A percentile compares a stretch with the other conserved stretches of the same genome.
These are phyloP conservation scores for Zygothrica quintamaculata DNA, from an alignment of 2,888 invertebrate genomes.

Conservation along the genomic window DNA sequence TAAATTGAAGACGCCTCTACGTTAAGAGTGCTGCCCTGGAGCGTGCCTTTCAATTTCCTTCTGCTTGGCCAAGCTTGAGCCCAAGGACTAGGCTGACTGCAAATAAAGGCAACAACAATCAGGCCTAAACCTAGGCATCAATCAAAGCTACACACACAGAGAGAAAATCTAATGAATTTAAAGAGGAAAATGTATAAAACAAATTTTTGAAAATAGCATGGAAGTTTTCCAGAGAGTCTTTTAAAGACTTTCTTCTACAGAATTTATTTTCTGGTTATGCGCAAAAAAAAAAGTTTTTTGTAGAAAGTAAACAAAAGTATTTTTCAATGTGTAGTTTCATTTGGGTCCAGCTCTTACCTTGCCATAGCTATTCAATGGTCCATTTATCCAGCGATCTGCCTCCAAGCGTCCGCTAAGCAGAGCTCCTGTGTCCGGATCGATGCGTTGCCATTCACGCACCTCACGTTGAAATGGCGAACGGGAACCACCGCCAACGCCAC, in stretches of 20 bases:
- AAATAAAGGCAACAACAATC: slow-evolving; percentile 57
- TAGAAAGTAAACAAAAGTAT: too few relatives aligned
- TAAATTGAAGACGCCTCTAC: slow-evolving; percentile 71
- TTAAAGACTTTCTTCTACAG: too few relatives aligned
- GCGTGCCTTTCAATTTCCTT: slow-evolving; percentile 70
- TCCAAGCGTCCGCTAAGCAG: slow-evolving; percentile 84
- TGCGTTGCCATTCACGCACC: slow-evolving; percentile 85
- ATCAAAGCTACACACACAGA: slow-evolving; percentile 48
- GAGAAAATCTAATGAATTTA: slow-evolving; percentile 1
- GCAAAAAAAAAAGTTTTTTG: too few relatives aligned
- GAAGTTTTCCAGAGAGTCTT: too few relatives aligned
- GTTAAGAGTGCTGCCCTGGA: slow-evolving; percentile 42
- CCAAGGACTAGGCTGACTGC: slow-evolving; percentile 14
- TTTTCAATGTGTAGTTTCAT: slow-evolving; percentile 16
- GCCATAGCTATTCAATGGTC: slow-evolving; percentile 84
- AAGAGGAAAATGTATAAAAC: background rate
- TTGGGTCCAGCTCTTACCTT: slow-evolving; percentile 80
- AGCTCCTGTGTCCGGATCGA: slow-evolving; percentile 85
- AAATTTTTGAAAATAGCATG: too few relatives aligned
- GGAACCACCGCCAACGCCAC: slow-evolving; percentile 63
- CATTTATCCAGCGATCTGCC: slow-evolving; percentile 85
- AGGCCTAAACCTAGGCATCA: slow-evolving; percentile 53
- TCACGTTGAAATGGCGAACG: slow-evolving; percentile 84
- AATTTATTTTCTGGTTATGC: too few relatives aligned
- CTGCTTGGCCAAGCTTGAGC: slow-evolving; percentile 14